Conservation (phyloP, 2,888 invertebrate species). For the Molorchus minor region DNA sequence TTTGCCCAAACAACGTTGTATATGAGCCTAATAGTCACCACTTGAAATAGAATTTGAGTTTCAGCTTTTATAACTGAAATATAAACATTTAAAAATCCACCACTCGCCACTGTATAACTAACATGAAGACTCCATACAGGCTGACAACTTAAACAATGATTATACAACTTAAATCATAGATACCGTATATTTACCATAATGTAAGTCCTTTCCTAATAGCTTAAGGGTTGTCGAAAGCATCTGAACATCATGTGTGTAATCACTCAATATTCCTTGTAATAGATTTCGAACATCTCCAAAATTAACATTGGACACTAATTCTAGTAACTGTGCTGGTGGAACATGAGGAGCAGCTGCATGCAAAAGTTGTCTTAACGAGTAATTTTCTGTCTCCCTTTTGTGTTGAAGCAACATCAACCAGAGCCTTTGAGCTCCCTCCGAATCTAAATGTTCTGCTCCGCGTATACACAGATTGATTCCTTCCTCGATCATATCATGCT, state of each 20-base stretch:
- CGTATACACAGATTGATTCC: conserved; percentile 62
- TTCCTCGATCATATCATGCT: conserved; percentile 56
- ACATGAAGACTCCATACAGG: no score
- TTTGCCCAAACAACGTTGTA: no score
- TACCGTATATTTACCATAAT: conserved; percentile 61
- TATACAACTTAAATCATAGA: no score
- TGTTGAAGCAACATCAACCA: conserved; percentile 66
- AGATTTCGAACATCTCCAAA: conserved; percentile 72
- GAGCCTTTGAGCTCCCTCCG: conserved; percentile 62
- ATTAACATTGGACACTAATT: conserved; percentile 68
- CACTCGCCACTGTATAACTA: no score
- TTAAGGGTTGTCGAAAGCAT: conserved; percentile 74
- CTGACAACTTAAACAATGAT: no score
- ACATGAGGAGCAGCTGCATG: conserved; percentile 68
- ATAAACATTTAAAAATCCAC: no score
- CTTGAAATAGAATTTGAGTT: no score
- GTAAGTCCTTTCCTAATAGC: conserved; percentile 75
- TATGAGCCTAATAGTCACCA: no score
- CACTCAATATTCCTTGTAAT: conserved; percentile 75
- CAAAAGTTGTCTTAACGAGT: conserved; percentile 63
- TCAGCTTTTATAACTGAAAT: no score
- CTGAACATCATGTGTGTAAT: conserved; percentile 79
- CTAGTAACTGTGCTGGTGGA: conserved; percentile 68
- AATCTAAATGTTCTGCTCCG: conserved; percentile 62
- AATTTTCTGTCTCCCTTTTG: conserved; percentile 59